Base-by-base conservation (phyloP, 2,113 vertebrate species). In the Neopipo cinnamomea region DNA sequence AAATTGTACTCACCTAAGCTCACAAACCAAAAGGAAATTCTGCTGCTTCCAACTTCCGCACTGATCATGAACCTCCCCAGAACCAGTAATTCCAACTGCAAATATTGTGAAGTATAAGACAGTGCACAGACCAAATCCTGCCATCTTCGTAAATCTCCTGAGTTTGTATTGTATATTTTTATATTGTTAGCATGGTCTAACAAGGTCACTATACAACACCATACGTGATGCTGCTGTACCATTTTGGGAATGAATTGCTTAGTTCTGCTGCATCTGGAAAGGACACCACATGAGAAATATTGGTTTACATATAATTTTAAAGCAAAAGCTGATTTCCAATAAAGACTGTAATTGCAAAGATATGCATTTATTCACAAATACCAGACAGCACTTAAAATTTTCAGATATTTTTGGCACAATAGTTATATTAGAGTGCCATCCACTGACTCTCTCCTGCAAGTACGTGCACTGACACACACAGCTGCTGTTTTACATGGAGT, bases 381-480 rank as follows among this genome's bases (percentile, higher is more conserved):
- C 61, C 62, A 90, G 88, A 53, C 28, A 95, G 79, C 68, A 46
- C 56, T 61, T 58, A 55, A 15, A 55, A 91, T 95, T 61, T 83
- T 76, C 33, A 14, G 63, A 2, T 17, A 8, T 52, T 35, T 90
- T 28, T 22, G 37, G 21, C 23, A 89, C 94, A 98, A 98, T 49
- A 47, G 91, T 97, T 98, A 98, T 98, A 98, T 98, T 98, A 95
- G 94, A 98, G 98, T 98, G 99, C 98, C 99, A 98, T 98, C 99
- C 97, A 97, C 98, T 98, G 99, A 98, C 97, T 75, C 66, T 73
- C 52, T 12, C 42, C 61, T 96, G 97, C 97, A 97, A 98, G 96
- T 97, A 97, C 98, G 75, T 49, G 82, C 62, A 59, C 77, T 68
- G 62, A 95, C 55, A 77, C 46, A 85, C 84, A 85, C 88, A 90